A percentile compares a stretch with the other conserved stretches of the same genome.
Conservation (phyloP, 2,113 vertebrate species). For the Himantopus leucocephalus region DNA sequence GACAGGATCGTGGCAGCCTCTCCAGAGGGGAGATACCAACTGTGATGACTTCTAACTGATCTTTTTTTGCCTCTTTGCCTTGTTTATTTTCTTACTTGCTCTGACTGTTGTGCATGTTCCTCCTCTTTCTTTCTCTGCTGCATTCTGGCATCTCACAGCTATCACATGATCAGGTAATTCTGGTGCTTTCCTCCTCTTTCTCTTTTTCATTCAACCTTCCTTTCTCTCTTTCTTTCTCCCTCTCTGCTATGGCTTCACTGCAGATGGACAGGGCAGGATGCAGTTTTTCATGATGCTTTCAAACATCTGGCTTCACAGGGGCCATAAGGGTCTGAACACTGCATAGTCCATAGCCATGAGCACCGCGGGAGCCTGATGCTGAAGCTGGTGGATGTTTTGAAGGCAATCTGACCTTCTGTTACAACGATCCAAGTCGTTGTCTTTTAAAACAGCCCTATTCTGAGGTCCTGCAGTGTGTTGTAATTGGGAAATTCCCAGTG, state of each 20-base stretch:
- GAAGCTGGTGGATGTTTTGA: not conserved
- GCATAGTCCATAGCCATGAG: not conserved
- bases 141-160: constrained; percentile 94
- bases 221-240: constrained; percentile 9
- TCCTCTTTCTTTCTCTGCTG: constrained; percentile 82
- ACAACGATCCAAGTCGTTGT: not conserved
- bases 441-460: not conserved
- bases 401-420: not conserved
- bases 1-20: not conserved
- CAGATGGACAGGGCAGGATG: not conserved
- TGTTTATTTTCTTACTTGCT: constrained; percentile 80
- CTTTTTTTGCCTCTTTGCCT: constrained; percentile 60
- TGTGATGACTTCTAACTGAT: constrained; percentile 41
- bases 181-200: constrained; percentile 72
- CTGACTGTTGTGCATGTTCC: constrained; percentile 89
- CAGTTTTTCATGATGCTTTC: not conserved
- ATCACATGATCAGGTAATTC: constrained; percentile 99
- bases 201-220: constrained; percentile 56
- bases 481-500: not conserved
- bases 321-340: not conserved
- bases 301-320: not conserved
- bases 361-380: not conserved
- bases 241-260: constrained; percentile 52
- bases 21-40: not conserved
- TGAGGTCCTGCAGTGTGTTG: not conserved